Evolutionary conservation across 2,797 vertebrate species (phyloP).

Genomic region (Pseudomugil gertrudae): DNA sequence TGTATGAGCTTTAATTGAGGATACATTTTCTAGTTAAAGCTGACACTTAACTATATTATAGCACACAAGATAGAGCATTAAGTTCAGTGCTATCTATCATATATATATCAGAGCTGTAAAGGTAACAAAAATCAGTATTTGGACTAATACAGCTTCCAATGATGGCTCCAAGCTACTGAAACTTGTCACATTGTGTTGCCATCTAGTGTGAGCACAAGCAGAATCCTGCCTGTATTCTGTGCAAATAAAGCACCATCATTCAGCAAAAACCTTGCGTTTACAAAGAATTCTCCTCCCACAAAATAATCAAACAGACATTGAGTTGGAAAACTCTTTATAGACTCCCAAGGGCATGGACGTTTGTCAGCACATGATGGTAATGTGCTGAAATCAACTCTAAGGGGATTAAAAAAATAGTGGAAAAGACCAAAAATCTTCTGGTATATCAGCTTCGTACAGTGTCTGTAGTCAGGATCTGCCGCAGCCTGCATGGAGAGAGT

Average conservation of each 20-base stretch:
- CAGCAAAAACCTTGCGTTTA: constrained; percentile 11
- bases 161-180: neutral
- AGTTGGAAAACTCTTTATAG: constrained; percentile 10
- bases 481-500: constrained; percentile 36
- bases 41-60: constrained; percentile 14
- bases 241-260: constrained; percentile 1
- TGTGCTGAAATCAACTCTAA: constrained; percentile 17
- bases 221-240: neutral
- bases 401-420: neutral
- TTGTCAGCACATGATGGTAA: constrained; percentile 44
- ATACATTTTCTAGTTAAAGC: constrained; percentile 36
- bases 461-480: constrained; percentile 43
- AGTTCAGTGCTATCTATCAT: neutral
- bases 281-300: neutral
- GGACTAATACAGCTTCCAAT: constrained; percentile 2
- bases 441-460: neutral
- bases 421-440: constrained; percentile 18
- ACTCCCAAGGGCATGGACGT: constrained; percentile 25
- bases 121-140: neutral
- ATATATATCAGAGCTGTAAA: constrained; percentile 5
- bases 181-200: neutral
- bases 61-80: neutral
- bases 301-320: neutral
- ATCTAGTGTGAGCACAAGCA: constrained; percentile 5
- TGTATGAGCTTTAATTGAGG: constrained; percentile 32